A percentile compares a stretch with the other conserved stretches of the same genome.
Evolutionary conservation across 2,888 invertebrate genomes (phyloP).

Genomic region (Uropetala carovei): DNA sequence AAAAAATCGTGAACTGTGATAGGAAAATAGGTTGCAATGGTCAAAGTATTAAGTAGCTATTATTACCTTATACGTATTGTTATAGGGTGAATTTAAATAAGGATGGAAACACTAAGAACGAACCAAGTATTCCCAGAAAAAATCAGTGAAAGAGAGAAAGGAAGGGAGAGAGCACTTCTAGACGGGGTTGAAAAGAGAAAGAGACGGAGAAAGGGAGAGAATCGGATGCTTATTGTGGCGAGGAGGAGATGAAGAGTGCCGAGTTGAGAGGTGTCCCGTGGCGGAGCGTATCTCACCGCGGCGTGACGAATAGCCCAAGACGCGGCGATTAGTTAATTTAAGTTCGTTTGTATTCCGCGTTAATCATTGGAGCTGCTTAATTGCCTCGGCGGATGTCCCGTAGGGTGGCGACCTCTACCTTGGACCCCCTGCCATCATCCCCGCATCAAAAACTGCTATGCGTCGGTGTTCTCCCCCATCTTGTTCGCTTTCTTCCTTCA

Average conservation of each 20-base stretch:
- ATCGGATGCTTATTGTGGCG: background rate
- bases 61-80: too few relatives aligned
- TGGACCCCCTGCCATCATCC: constrained; percentile 1
- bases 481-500: background rate
- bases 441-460: background rate
- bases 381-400: constrained; percentile 16
- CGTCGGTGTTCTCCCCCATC: background rate
- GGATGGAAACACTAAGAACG: too few relatives aligned
- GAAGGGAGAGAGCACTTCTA: background rate
- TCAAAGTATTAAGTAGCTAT: too few relatives aligned
- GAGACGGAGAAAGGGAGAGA: background rate
- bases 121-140: too few relatives aligned
- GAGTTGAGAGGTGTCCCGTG: background rate
- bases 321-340: constrained; percentile 13
- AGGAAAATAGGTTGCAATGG: too few relatives aligned
- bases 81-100: too few relatives aligned
- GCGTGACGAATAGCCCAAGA: constrained; percentile 17
- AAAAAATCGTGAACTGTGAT: too few relatives aligned
- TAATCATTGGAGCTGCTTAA: constrained; percentile 24
- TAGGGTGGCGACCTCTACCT: background rate
- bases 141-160: background rate
- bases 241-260: background rate
- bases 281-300: constrained; percentile 3
- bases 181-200: background rate
- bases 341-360: constrained; percentile 27